A percentile compares a stretch with the other conserved stretches of the same genome.
phyloP scores from a whole-genome alignment of 2,113 vertebrate species.

The Gobius niger region DNA sequence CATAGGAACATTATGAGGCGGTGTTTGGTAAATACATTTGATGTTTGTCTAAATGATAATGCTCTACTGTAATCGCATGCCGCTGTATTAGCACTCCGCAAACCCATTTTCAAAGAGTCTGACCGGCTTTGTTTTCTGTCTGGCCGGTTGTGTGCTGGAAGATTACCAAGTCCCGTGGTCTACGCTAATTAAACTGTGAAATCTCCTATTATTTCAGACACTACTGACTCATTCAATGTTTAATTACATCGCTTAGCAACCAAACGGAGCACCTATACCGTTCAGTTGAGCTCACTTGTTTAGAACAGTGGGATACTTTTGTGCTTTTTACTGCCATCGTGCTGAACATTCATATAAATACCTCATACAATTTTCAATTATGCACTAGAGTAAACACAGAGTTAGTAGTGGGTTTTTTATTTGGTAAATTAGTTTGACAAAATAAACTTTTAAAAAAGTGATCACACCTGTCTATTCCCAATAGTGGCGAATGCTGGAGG shows the following conservation, averaged over 20 bases:
- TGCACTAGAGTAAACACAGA: too few relatives aligned
- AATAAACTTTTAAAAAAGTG: neutral
- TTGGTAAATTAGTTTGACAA: neutral
- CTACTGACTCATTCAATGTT: conserved; percentile 19
- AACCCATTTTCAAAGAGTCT: conserved; percentile 31
- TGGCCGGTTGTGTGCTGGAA: conserved; percentile 1
- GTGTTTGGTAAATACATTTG: conserved; percentile 46
- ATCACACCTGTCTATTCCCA: neutral
- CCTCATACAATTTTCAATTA: too few relatives aligned
- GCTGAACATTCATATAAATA: neutral
- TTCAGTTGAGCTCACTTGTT: neutral
- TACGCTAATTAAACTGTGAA: conserved; percentile 36
- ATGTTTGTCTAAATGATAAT: conserved; percentile 50
- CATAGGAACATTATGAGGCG: conserved; percentile 36
- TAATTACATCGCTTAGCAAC: neutral
- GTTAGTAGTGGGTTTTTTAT: neutral
- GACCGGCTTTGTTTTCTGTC: conserved; percentile 18
- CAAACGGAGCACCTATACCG: neutral
- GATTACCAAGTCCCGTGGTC: conserved; percentile 26
- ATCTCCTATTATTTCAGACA: conserved; percentile 18
- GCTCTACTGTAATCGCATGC: conserved; percentile 35
- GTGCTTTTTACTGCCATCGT: neutral
- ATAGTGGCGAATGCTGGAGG: neutral
- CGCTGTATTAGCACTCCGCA: conserved; percentile 23
- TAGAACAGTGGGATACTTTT: neutral